Conservation (phyloP, 92 coral and sea anemone species). For the Muricea muricata region DNA sequence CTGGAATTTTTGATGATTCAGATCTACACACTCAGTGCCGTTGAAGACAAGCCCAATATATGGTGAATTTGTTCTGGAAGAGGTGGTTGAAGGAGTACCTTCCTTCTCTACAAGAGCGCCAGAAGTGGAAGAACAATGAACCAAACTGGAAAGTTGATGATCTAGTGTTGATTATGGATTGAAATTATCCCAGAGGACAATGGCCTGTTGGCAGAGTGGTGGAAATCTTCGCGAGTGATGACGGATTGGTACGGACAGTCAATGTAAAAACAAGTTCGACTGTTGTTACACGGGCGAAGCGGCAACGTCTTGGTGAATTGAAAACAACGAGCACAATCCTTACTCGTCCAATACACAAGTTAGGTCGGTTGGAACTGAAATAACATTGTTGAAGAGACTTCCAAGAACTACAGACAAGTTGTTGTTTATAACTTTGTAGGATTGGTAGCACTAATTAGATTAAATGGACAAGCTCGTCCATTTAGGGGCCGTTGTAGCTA, state of each 20-base stretch:
- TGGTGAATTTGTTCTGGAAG: not conserved
- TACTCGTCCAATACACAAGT: not conserved
- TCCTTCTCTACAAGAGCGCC: constrained; percentile 59
- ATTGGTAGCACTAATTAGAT: too few species aligned
- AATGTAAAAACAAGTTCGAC: not conserved
- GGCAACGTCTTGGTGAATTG: not conserved
- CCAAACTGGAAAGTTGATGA: constrained; percentile 48
- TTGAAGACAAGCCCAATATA: not conserved
- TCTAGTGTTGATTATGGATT: constrained; percentile 47
- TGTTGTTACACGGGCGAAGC: not conserved
- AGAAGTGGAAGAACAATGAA: constrained; percentile 50
- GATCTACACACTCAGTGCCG: not conserved
- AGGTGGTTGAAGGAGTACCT: constrained; percentile 12
- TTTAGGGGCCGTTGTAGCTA: too few species aligned
- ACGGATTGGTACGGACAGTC: not conserved
- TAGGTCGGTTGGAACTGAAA: too few species aligned
- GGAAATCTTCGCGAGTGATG: not conserved
- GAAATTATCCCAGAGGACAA: constrained; percentile 6
- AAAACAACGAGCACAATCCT: not conserved
- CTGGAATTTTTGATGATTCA: constrained; percentile 22
- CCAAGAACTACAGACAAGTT: too few species aligned
- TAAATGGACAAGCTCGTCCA: too few species aligned
- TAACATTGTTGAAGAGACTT: too few species aligned
- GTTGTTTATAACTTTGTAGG: too few species aligned
- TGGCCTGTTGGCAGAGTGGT: not conserved